Evolutionary conservation across 2,888 invertebrate species (phyloP), one percentile per base, ranked within the genome.

Genomic region (Scrobipalpa costella): DNA sequence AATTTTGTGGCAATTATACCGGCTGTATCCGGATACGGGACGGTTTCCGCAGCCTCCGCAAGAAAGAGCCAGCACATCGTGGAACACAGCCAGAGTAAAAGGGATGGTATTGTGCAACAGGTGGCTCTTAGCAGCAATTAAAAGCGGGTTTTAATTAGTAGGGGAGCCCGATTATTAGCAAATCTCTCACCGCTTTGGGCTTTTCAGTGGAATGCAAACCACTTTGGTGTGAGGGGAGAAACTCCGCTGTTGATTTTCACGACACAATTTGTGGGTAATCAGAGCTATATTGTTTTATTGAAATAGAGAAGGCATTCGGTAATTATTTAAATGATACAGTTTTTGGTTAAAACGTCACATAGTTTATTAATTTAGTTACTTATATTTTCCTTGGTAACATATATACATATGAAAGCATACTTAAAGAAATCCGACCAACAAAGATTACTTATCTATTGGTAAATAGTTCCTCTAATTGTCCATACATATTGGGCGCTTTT

Each of bases 81-180:
- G 71, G 36, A 64, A 64, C 68, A 75, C 69, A 71, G 9, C 13
- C 13, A 7, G 55, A 27, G 13, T 33, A 72, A 74, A 78, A 77
- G 71, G 74, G 73, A 58, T 64, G 73, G 71, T 50, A 67, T 27
- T 50, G 52, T 7, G 88, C 92, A 92, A 92, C 92, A 92, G 90
- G 92, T 92, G 89, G 84, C 81, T 77, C 85, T 21, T 81, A 84
- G 75, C 73, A 84, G 86, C 90, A 92, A 92, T 92, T 92, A 92
- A 92, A 90, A 90, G 78, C 76, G 79, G 80, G 78, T 86, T 90
- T 88, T 91, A 92, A 92, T 92, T 91, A 90, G 88, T 84, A 81
- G 88, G 91, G 91, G 90, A 85, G 83, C 75, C 80, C 80, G 84
- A 85, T 90, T 88, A 90, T 90, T 88, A 88, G 87, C 88, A 79